These are phyloP conservation scores for Phrynosoma blainvillii DNA, from an alignment of 2,113 vertebrate species.

Conservation along the genomic window DNA sequence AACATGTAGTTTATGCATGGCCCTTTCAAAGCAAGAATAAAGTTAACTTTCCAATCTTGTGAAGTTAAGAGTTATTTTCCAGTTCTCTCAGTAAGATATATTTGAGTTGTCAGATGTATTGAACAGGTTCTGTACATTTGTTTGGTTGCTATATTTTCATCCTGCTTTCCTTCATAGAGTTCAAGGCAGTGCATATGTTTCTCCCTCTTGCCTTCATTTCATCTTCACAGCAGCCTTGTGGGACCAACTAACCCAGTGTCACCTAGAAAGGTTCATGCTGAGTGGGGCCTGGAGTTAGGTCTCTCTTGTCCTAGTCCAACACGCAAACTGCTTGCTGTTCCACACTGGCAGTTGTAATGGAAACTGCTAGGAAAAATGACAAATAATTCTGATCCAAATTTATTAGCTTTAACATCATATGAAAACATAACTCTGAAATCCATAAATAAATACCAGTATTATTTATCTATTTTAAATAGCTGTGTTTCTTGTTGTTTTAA, in stretches of 20 bases:
- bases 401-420: not conserved
- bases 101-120: not conserved
- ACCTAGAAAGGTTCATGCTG: not conserved
- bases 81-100: slow-evolving; percentile 36
- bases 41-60: slow-evolving; percentile 41
- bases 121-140: not conserved
- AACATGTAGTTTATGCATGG: not conserved
- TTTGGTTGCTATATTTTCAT: not conserved
- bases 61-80: slow-evolving; percentile 41
- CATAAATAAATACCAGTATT: slow-evolving; percentile 12
- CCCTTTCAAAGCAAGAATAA: slow-evolving; percentile 18
- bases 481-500: too few species aligned
- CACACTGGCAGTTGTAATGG: not conserved
- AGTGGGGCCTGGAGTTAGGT: not conserved
- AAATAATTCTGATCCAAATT: slow-evolving; percentile 9
- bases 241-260: not conserved
- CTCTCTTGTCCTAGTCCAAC: not conserved
- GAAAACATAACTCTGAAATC: not conserved
- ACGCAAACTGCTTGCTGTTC: not conserved
- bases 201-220: not conserved
- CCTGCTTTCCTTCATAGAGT: not conserved
- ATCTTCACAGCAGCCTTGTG: not conserved
- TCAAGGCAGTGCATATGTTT: not conserved
- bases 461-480: too few species aligned
- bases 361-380: not conserved